Percentiles rank a stretch among this genome's conserved stretches.
These are phyloP conservation scores for Sarcophaga variegata DNA, from an alignment of 2,888 invertebrate genomes.

Conservation along the genomic window DNA sequence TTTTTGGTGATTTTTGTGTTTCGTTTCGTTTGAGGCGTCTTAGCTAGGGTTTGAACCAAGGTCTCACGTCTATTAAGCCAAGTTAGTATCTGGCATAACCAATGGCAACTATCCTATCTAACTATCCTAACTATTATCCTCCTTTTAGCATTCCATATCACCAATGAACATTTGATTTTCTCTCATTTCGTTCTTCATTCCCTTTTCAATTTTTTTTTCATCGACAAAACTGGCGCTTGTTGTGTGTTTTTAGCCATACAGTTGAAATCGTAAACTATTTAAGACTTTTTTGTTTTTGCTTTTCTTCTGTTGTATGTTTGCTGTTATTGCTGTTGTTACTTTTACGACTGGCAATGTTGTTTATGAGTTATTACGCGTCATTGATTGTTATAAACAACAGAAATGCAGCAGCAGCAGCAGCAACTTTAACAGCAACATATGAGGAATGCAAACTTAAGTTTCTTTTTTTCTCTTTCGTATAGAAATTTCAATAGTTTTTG, in stretches of 20 bases:
- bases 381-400: slow-evolving; percentile 56
- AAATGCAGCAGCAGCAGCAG: slow-evolving; percentile 23
- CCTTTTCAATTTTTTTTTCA: not conserved
- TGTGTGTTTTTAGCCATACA: slow-evolving; percentile 21
- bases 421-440: slow-evolving; percentile 4
- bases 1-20: too few relatives aligned
- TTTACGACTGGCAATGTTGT: slow-evolving; percentile 64
- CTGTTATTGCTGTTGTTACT: slow-evolving; percentile 42
- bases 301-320: slow-evolving; percentile 3
- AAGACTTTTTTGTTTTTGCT: slow-evolving; percentile 36
- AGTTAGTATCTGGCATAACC: too few relatives aligned
- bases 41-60: too few relatives aligned
- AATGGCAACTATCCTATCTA: too few relatives aligned
- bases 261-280: slow-evolving; percentile 53
- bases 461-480: slow-evolving; percentile 5
- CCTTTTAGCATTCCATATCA: too few relatives aligned
- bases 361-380: slow-evolving; percentile 67
- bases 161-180: not conserved
- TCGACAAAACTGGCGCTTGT: slow-evolving; percentile 50
- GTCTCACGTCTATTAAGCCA: too few relatives aligned
- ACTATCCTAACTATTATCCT: too few relatives aligned
- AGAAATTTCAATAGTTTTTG: not conserved
- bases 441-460: slow-evolving; percentile 27
- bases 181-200: not conserved
- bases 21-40: too few relatives aligned